Conservation (phyloP, 1,140 invertebrate species). For the Bombus huntii region DNA sequence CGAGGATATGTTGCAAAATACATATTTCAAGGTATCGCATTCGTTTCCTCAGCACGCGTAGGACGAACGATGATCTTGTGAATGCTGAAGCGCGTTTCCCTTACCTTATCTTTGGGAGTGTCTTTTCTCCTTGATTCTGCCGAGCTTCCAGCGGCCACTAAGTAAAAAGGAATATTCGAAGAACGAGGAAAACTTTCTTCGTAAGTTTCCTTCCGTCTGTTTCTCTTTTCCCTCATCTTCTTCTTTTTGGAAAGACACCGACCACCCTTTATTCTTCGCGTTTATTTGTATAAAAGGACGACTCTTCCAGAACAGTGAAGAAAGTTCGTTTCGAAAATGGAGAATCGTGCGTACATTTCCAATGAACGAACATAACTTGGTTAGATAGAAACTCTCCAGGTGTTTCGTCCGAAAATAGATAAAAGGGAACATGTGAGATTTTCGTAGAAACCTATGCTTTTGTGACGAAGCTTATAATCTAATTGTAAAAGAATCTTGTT, state of each 20-base stretch:
- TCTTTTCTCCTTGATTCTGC: neutral
- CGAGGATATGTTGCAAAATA: neutral
- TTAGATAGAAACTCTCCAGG: neutral
- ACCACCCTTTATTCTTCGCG: neutral
- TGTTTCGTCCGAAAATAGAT: too few relatives aligned
- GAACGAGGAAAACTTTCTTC: neutral
- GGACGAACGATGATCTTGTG: neutral
- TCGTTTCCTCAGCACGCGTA: constrained; percentile 7
- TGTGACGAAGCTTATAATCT: too few relatives aligned
- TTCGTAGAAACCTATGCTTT: too few relatives aligned
- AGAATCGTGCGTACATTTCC: neutral
- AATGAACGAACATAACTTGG: neutral
- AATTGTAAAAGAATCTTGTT: too few relatives aligned
- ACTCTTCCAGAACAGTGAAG: neutral
- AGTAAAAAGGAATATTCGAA: constrained; percentile 17
- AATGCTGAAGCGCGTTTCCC: neutral
- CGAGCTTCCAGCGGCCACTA: too few relatives aligned
- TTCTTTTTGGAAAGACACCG: neutral
- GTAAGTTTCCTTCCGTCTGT: neutral
- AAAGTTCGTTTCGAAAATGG: neutral
- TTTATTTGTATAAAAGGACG: neutral
- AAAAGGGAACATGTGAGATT: too few relatives aligned
- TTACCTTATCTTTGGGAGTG: neutral
- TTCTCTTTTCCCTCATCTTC: neutral
- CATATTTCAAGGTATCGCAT: constrained; percentile 5